A percentile compares a stretch with the other conserved stretches of the same genome.
phyloP scores from a whole-genome alignment of 1,140 invertebrate genomes.

The Dryas iulia region DNA sequence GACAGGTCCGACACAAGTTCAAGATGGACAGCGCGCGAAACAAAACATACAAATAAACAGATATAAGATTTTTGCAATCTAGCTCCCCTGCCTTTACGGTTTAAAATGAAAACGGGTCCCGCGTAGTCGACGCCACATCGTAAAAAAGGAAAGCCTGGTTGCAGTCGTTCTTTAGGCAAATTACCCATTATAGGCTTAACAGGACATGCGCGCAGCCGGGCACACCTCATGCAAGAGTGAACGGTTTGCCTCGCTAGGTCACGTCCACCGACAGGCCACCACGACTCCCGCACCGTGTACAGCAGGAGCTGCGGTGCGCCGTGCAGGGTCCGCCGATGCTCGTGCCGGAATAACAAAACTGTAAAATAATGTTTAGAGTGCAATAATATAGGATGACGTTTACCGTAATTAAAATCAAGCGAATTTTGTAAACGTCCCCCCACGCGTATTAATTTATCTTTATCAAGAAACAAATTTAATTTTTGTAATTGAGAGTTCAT shows the following conservation, averaged over 20 bases:
- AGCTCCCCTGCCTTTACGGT: conserved; percentile 40
- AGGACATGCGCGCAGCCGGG: conserved; percentile 15
- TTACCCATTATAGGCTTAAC: conserved; percentile 23
- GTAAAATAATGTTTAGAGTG: conserved; percentile 34
- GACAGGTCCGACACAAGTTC: conserved; percentile 62
- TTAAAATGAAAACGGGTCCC: conserved; percentile 50
- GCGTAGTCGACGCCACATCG: conserved; percentile 48
- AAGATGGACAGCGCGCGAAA: conserved; percentile 66
- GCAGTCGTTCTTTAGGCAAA: conserved; percentile 25
- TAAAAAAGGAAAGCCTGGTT: conserved; percentile 27
- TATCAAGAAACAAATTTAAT: conserved; percentile 51
- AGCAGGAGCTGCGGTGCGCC: conserved; percentile 27
- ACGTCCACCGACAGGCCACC: conserved; percentile 32
- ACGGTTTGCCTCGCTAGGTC: conserved; percentile 27
- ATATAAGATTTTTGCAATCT: conserved; percentile 57
- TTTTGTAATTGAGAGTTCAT: too few relatives aligned
- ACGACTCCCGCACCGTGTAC: conserved; percentile 16
- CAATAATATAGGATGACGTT: too few relatives aligned
- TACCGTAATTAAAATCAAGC: conserved; percentile 19
- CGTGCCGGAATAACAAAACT: conserved; percentile 18
- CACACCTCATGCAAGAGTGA: conserved; percentile 20
- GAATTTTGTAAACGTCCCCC: conserved; percentile 35
- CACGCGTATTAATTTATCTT: conserved; percentile 15
- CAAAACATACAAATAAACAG: conserved; percentile 68
- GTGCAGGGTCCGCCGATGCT: conserved; percentile 26